Evolutionary conservation across 2,113 vertebrate species (phyloP), one percentile per base, ranked within the genome.

Genomic region (Microtus richardsoni): DNA sequence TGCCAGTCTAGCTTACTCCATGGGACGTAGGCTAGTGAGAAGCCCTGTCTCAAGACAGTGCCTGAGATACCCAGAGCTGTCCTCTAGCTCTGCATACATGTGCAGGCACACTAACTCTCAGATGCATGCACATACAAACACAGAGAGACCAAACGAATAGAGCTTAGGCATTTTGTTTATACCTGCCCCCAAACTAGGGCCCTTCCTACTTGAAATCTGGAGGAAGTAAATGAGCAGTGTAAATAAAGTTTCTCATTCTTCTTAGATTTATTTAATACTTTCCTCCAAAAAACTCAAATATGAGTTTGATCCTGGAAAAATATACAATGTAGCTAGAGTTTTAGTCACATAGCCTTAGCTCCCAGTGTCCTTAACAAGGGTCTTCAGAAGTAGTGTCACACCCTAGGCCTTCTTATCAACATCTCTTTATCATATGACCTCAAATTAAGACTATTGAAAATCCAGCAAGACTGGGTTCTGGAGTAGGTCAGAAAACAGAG

Each of bases 171-270:
- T 84, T 88, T 94, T 87, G 70, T 64, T 79, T 96, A 83, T 17
- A 13, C 0, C 62, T 58, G 1, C 88, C 7, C 5, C 0, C 49
- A 47, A 92, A 73, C 9, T 19, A 75, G 19, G 49, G 54, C 28
- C 89, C 73, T 94, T 93, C 7, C 71, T 88, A 21, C 49, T 68
- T 94, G n/a, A 95, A 95, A 92, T 49, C 66, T 70, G 21, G 26
- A 78, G 39, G 9, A 21, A 75, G 36, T 36, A 93, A 89, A 89
- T 1, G 16, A 79, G 89, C 79, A 88, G 19, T 49, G 16, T n/a
- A 79, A 47, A 44, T 86, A 30, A 89, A 52, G 19, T 74, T 71
- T 54, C 64, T 2, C 30, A 24, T 22, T 66, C 49, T 77, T 39
- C 54, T 95, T 77, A 64, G 68, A 54, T 91, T 92, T 77, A 36